phyloP scores from a whole-genome alignment of 2,113 vertebrate species.

The Pagrus major region DNA sequence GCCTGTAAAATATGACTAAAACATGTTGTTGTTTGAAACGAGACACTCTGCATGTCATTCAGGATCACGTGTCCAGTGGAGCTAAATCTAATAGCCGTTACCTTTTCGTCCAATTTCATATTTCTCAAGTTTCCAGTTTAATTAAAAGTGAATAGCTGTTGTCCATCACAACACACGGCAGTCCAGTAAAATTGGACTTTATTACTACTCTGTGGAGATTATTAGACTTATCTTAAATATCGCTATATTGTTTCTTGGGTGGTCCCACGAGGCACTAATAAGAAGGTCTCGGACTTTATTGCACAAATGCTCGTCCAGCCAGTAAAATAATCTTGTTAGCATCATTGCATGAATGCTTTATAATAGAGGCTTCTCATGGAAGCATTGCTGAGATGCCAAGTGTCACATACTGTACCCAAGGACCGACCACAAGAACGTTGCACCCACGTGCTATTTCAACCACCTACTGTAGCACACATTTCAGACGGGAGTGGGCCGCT shows the following conservation, averaged over 20 bases:
- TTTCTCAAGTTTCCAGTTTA: constrained; percentile 32
- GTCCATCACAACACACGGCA: constrained; percentile 22
- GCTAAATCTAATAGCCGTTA: constrained; percentile 19
- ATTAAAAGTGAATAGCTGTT: constrained; percentile 51
- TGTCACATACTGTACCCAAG: constrained; percentile 71
- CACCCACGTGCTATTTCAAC: constrained; percentile 71
- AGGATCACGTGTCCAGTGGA: constrained; percentile 18
- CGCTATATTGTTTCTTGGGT: constrained; percentile 57
- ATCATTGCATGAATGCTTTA: constrained; percentile 66
- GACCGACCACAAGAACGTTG: constrained; percentile 70
- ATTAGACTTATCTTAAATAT: constrained; percentile 40
- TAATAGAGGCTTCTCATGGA: constrained; percentile 62
- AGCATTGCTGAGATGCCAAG: constrained; percentile 67
- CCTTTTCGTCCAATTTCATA: constrained; percentile 22
- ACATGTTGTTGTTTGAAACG: constrained; percentile 38
- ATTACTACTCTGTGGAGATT: constrained; percentile 15
- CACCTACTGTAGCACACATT: constrained; percentile 51
- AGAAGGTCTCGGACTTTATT: constrained; percentile 51
- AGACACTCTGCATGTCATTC: constrained; percentile 43
- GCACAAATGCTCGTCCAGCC: constrained; percentile 44
- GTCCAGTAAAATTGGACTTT: constrained; percentile 25
- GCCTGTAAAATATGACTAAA: constrained; percentile 40
- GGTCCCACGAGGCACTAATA: constrained; percentile 58
- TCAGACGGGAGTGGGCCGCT: constrained; percentile 41
- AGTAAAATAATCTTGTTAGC: constrained; percentile 68